Evolutionary conservation across 2,113 vertebrate species (phyloP).

Genomic region (Cygnus buccinator): DNA sequence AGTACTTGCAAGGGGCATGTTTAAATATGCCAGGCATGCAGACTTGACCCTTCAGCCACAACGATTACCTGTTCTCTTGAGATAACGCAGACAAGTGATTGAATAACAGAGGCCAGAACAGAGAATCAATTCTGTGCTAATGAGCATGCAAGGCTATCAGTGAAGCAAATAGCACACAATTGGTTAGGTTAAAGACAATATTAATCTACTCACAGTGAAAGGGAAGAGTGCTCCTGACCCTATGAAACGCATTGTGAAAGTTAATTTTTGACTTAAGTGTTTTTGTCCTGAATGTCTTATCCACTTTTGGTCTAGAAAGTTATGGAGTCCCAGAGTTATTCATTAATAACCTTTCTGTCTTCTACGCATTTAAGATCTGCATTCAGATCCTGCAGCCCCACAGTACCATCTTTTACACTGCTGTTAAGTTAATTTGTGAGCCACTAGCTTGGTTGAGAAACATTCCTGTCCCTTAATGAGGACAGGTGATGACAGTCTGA

Average conservation of each 20-base stretch:
- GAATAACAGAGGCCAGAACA: conserved; percentile 34
- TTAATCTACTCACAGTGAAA: conserved; percentile 7
- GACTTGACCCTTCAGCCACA: background rate
- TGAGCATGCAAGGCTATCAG: conserved; percentile 1
- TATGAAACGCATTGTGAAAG: background rate
- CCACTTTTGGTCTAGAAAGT: background rate
- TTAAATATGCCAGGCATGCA: conserved; percentile 15
- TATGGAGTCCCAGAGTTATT: background rate
- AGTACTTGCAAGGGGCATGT: background rate
- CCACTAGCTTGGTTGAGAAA: background rate
- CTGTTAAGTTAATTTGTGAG: background rate
- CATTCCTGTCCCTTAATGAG: background rate
- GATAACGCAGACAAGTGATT: conserved; percentile 41
- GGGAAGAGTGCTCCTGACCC: background rate
- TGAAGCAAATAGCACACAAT: conserved; percentile 13
- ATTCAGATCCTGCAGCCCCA: background rate
- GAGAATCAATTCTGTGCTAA: conserved; percentile 62
- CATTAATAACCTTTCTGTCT: background rate
- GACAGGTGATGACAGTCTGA: background rate
- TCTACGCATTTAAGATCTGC: background rate
- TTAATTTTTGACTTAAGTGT: background rate
- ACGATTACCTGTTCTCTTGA: conserved; percentile 33
- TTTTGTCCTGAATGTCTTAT: background rate
- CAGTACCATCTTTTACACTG: background rate
- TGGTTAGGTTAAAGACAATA: conserved; percentile 22